These are phyloP conservation scores for Aphaenogaster rudis DNA, from an alignment of 1,140 invertebrate genomes.

Conservation along the genomic window DNA sequence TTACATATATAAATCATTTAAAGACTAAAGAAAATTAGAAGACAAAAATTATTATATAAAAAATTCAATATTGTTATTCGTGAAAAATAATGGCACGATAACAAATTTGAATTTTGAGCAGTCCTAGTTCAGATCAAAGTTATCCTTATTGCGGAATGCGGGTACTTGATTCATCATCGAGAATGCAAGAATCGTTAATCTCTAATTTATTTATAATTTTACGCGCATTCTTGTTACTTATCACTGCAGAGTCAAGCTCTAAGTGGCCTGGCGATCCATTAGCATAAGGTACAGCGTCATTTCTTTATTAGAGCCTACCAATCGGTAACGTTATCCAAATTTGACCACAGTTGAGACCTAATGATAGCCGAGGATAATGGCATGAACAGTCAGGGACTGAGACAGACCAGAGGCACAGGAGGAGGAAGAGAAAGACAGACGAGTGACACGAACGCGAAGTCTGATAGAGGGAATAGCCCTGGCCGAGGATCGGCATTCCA, in stretches of 20 bases:
- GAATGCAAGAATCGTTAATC: background rate
- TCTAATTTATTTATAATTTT: constrained; percentile 9
- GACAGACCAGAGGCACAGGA: background rate
- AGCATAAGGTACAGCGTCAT: constrained; percentile 27
- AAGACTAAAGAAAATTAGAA: too few relatives aligned
- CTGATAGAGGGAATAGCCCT: constrained; percentile 28
- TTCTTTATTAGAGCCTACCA: constrained; percentile 42
- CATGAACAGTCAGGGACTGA: background rate
- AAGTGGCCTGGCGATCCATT: constrained; percentile 31
- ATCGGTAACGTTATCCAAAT: constrained; percentile 42
- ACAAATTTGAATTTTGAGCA: background rate
- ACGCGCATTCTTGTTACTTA: background rate
- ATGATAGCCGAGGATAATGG: constrained; percentile 46
- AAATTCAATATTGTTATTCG: background rate
- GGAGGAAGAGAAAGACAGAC: constrained; percentile 20
- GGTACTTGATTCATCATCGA: background rate
- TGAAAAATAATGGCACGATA: background rate
- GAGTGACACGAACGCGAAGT: constrained; percentile 1
- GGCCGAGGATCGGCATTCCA: constrained; percentile 67
- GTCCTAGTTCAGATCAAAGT: too few relatives aligned
- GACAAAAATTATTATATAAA: too few relatives aligned
- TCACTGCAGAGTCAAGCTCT: background rate
- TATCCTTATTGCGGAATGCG: background rate
- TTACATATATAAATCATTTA: too few relatives aligned
- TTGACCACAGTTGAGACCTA: constrained; percentile 13